These are phyloP conservation scores for Herpetotheres cachinnans DNA, from an alignment of 2,113 vertebrate species.

Conservation along the genomic window DNA sequence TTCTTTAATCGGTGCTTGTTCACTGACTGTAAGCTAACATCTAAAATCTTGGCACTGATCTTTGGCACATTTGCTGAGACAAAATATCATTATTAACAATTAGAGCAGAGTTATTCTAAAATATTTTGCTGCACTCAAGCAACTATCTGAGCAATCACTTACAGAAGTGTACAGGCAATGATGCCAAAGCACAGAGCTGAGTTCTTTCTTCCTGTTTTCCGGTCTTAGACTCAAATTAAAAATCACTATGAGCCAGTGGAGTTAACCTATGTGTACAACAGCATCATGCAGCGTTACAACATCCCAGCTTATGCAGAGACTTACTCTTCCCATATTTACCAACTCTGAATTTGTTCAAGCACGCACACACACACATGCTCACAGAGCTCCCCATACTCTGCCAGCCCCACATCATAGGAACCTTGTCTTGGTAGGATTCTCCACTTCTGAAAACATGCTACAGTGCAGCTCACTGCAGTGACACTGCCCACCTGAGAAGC, in stretches of 20 bases:
- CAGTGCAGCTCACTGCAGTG: not conserved
- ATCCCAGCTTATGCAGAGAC: not conserved
- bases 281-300: not conserved
- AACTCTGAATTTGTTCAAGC: not conserved
- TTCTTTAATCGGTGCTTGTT: slow-evolving; percentile 1
- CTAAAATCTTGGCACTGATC: not conserved
- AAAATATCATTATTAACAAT: slow-evolving; percentile 39
- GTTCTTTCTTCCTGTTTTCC: not conserved
- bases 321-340: not conserved
- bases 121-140: slow-evolving; percentile 24
- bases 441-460: not conserved
- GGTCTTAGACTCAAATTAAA: not conserved
- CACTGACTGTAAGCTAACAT: not conserved
- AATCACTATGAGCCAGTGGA: not conserved
- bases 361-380: not conserved
- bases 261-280: not conserved
- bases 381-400: not conserved
- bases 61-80: not conserved
- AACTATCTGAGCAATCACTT: not conserved
- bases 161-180: not conserved
- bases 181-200: not conserved
- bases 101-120: slow-evolving; percentile 17
- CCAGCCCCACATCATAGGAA: accelerated
- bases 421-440: not conserved
- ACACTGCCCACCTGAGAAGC: not conserved